Evolutionary conservation across 30 jellyfish, hydroid and myxozoan genomes (phyloP).

Genomic region (Pseudorhiza aurosa): DNA sequence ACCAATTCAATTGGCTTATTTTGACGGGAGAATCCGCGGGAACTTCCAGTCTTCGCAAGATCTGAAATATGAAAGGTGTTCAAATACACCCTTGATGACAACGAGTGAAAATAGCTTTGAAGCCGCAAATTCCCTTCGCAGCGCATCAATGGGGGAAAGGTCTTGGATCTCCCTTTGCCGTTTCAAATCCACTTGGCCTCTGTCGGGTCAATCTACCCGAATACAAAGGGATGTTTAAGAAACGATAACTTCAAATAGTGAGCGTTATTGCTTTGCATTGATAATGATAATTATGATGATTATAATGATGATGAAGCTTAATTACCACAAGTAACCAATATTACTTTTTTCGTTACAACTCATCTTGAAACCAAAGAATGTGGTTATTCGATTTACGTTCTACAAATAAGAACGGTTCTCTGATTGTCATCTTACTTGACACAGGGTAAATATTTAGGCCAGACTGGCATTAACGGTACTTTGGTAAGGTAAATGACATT

Average conservation of each 20-base stretch:
- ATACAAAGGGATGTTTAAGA: not conserved
- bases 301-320: not conserved
- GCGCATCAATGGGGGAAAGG: constrained; percentile 30
- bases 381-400: not conserved
- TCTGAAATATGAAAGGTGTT: constrained; percentile 26
- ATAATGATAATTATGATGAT: constrained; percentile 9
- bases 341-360: not conserved
- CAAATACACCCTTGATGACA: not conserved
- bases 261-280: not conserved
- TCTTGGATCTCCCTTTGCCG: too few relatives aligned
- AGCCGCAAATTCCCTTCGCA: constrained; percentile 50
- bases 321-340: not conserved
- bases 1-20: not conserved
- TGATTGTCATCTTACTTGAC: constrained; percentile 17
- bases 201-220: constrained; percentile 16
- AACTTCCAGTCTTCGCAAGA: constrained; percentile 30
- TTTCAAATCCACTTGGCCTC: constrained; percentile 52
- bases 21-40: constrained; percentile 46
- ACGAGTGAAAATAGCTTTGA: constrained; percentile 47
- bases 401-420: constrained; percentile 4
- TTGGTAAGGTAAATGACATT: constrained; percentile 28
- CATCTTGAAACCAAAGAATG: not conserved
- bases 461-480: constrained; percentile 51
- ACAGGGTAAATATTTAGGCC: constrained; percentile 56
- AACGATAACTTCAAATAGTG: not conserved